A percentile compares a stretch with the other conserved stretches of the same genome.
Evolutionary conservation across 2,888 invertebrate species (phyloP).

Genomic region (Sinotaia quadrata): DNA sequence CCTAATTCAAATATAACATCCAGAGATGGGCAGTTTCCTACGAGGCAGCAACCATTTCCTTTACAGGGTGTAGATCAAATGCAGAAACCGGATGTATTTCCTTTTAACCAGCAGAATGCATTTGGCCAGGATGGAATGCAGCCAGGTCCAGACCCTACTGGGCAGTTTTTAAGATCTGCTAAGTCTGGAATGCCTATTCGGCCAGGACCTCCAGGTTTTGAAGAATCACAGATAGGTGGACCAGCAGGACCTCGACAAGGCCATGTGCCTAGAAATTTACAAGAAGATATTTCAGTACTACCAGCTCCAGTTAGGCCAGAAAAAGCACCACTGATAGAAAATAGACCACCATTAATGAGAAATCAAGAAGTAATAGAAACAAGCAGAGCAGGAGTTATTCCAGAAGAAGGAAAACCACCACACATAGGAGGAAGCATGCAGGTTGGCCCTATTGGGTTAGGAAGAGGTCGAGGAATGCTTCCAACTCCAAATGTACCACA

Average conservation of each 20-base stretch:
- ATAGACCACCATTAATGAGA: too few relatives aligned
- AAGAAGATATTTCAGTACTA: too few relatives aligned
- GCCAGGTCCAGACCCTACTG: neutral
- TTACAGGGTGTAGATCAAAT: neutral
- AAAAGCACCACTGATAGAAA: too few relatives aligned
- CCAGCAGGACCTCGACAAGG: too few relatives aligned
- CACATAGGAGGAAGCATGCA: too few relatives aligned
- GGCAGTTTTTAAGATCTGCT: too few relatives aligned
- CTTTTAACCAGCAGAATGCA: constrained; percentile 7
- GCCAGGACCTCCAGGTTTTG: neutral
- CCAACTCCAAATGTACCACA: constrained; percentile 19
- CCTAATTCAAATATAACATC: neutral
- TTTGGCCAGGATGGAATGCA: constrained; percentile 18
- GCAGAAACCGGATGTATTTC: constrained; percentile 1
- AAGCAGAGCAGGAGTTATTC: neutral
- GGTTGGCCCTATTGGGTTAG: neutral
- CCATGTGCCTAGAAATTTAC: too few relatives aligned
- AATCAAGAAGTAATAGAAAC: too few relatives aligned
- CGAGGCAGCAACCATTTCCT: constrained; percentile 11
- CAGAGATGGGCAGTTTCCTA: neutral
- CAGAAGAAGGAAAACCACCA: constrained; percentile 1
- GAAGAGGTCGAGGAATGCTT: constrained; percentile 10
- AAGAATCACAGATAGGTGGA: neutral
- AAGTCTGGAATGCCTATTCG: neutral
- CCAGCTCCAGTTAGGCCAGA: too few relatives aligned